Percentiles rank a stretch among this genome's conserved stretches.
Evolutionary conservation across 2,888 invertebrate species (phyloP).

Genomic region (Balanococcus diminutus): DNA sequence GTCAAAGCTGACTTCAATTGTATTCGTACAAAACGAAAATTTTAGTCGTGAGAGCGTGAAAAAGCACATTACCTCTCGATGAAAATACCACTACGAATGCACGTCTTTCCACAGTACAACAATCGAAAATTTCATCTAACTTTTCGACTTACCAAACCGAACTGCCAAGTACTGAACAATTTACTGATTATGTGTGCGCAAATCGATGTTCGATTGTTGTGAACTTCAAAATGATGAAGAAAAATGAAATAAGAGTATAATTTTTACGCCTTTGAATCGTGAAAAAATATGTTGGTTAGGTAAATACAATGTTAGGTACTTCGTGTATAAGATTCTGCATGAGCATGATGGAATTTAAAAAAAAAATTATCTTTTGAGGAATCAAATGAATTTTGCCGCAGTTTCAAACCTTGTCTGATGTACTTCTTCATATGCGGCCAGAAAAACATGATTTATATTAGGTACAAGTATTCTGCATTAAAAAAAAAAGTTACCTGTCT

Average conservation of each 20-base stretch:
- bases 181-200: not conserved
- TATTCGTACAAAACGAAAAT: not conserved
- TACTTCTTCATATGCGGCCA: too few species aligned
- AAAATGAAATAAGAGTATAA: not conserved
- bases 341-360: too few species aligned
- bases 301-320: too few species aligned
- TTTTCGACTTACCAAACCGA: not conserved
- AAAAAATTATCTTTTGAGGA: too few species aligned
- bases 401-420: too few species aligned
- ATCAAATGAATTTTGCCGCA: too few species aligned
- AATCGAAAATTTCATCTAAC: not conserved
- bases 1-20: conserved; percentile 22
- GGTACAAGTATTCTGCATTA: too few species aligned
- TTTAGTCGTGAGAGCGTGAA: not conserved
- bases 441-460: too few species aligned
- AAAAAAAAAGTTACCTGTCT: too few species aligned
- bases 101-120: not conserved
- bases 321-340: too few species aligned
- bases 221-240: not conserved
- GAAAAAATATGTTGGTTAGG: too few species aligned
- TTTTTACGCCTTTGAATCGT: not conserved
- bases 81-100: not conserved
- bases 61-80: not conserved
- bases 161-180: not conserved
- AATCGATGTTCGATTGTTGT: not conserved